phyloP scores from a whole-genome alignment of 2,113 vertebrate species.

The Aldabrachelys gigantea region DNA sequence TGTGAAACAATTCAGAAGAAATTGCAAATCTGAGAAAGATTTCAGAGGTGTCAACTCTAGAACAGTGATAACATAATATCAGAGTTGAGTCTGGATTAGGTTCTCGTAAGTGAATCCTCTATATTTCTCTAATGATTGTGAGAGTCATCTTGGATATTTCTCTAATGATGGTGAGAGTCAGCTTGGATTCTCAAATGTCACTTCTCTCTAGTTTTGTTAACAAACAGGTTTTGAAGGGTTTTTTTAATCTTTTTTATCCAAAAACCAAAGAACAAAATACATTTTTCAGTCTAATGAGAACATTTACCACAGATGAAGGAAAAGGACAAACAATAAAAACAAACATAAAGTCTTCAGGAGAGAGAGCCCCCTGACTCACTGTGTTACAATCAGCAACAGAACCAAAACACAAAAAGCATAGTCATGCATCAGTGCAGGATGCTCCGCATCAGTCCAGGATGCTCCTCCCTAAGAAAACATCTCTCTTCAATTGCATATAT shows the following conservation, averaged over 20 bases:
- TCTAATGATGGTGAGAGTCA: accelerated
- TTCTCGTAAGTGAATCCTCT: background rate
- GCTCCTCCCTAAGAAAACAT: too few species aligned
- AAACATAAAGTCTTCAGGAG: too few species aligned
- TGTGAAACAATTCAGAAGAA: background rate
- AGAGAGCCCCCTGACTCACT: too few species aligned
- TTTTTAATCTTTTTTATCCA: accelerated
- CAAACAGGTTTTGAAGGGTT: background rate
- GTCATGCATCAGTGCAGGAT: too few species aligned
- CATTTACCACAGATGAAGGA: background rate
- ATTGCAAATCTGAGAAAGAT: accelerated
- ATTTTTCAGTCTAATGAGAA: background rate
- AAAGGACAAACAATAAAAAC: too few species aligned
- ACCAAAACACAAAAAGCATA: too few species aligned
- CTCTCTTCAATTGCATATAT: too few species aligned
- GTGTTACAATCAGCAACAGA: too few species aligned
- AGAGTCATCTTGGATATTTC: accelerated
- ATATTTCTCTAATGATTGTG: accelerated
- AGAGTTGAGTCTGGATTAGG: accelerated
- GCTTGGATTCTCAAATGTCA: too few species aligned
- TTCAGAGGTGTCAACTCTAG: background rate
- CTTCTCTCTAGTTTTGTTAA: background rate
- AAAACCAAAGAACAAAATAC: background rate
- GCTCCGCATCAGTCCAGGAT: too few species aligned
- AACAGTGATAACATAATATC: too few species aligned